phyloP scores from a whole-genome alignment of 2,888 invertebrate genomes.

The Drosophila setosimentum region DNA sequence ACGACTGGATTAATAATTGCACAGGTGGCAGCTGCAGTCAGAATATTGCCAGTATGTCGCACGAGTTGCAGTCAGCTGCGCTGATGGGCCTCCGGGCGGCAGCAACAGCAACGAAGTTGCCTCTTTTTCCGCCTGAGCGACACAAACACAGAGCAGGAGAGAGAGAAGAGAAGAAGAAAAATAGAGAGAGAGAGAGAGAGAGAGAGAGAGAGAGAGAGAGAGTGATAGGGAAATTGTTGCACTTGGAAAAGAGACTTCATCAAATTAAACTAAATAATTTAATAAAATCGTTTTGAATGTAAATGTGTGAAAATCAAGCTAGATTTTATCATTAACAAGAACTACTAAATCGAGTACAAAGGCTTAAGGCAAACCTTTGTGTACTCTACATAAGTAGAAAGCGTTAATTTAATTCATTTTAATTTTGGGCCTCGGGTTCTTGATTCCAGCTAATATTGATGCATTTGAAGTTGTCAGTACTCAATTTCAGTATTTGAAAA shows the following conservation, averaged over 20 bases:
- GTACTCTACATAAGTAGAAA: not conserved
- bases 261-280: not conserved
- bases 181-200: not conserved
- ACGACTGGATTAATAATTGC: conserved; percentile 24
- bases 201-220: not conserved
- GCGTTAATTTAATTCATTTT: not conserved
- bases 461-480: not conserved
- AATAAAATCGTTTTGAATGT: not conserved
- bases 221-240: not conserved
- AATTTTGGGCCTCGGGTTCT: not conserved
- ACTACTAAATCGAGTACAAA: not conserved
- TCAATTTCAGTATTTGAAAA: not conserved
- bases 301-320: not conserved
- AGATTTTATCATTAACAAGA: not conserved
- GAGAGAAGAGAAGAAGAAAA: conserved; percentile 1
- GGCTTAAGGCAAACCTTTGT: not conserved
- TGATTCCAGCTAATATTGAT: not conserved
- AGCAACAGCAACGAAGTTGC: conserved; percentile 11
- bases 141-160: conserved; percentile 19
- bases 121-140: conserved; percentile 32
- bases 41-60: conserved; percentile 34
- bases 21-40: conserved; percentile 37
- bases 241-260: not conserved
- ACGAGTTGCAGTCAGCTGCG: conserved; percentile 19
- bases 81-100: conserved; percentile 2